phyloP scores from a whole-genome alignment of 2,113 vertebrate genomes.

The Brachirus orientalis region DNA sequence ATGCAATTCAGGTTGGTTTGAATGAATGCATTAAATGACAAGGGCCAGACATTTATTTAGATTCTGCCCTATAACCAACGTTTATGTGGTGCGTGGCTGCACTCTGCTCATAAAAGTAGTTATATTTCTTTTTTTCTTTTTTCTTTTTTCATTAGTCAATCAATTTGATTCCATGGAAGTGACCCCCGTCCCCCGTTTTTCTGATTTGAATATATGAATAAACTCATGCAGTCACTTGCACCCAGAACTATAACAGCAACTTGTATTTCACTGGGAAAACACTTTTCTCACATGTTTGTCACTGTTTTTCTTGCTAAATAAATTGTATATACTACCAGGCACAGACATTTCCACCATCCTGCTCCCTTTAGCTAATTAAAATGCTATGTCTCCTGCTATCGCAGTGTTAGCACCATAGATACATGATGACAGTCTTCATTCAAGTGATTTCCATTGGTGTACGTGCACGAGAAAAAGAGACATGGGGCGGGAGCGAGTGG shows the following conservation, averaged over 20 bases:
- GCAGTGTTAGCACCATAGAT: constrained; percentile 55
- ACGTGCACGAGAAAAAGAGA: constrained; percentile 48
- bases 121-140: constrained; percentile 8
- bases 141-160: constrained; percentile 20
- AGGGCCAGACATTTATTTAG: constrained; percentile 56
- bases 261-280: constrained; percentile 35
- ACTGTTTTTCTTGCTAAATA: constrained; percentile 24
- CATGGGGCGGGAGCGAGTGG: constrained; percentile 23
- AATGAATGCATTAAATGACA: constrained; percentile 64
- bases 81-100: constrained; percentile 59
- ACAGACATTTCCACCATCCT: constrained; percentile 45
- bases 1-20: constrained; percentile 63
- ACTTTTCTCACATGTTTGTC: constrained; percentile 30
- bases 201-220: constrained; percentile 69
- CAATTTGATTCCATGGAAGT: constrained; percentile 32
- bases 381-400: constrained; percentile 61
- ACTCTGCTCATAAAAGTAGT: constrained; percentile 41
- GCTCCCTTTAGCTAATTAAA: constrained; percentile 69
- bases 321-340: constrained; percentile 43
- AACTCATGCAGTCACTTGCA: constrained; percentile 42
- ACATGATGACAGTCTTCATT: constrained; percentile 67
- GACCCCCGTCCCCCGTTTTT: constrained; percentile 23
- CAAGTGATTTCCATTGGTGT: constrained; percentile 74
- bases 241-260: constrained; percentile 40
- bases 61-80: constrained; percentile 48